Percentiles rank a stretch among this genome's conserved stretches.
phyloP scores from a whole-genome alignment of 2,888 invertebrate species.

The Hyposoter didymator region DNA sequence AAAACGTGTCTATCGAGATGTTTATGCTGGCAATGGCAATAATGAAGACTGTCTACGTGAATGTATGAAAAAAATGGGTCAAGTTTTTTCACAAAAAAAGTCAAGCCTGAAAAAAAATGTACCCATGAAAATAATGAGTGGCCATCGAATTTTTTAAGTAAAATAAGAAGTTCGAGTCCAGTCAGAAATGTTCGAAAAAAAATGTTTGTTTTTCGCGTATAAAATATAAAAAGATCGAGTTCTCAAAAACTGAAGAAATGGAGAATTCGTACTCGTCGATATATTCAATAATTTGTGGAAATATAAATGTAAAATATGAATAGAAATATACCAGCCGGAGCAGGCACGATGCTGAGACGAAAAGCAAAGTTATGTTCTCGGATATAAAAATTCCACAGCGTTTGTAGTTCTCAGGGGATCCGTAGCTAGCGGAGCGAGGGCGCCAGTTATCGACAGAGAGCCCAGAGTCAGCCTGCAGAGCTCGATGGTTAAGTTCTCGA shows the following conservation, averaged over 20 bases:
- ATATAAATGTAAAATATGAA: neutral
- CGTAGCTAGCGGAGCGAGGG: conserved; percentile 70
- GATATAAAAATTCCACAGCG: conserved; percentile 3
- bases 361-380: conserved; percentile 15
- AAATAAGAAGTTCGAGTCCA: neutral
- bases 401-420: conserved; percentile 48
- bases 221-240: neutral
- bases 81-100: neutral
- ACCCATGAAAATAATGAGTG: neutral
- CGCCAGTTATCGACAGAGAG: conserved; percentile 78
- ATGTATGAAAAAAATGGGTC: neutral
- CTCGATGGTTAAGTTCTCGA: neutral
- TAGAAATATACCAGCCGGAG: neutral
- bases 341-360: conserved; percentile 24
- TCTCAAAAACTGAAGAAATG: neutral
- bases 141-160: neutral
- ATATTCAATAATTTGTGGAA: neutral
- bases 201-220: too few relatives aligned
- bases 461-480: neutral
- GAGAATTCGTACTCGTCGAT: conserved; percentile 10
- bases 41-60: neutral
- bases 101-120: neutral
- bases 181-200: too few relatives aligned
- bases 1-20: too few relatives aligned
- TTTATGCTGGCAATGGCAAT: neutral